phyloP scores from a whole-genome alignment of 2,113 vertebrate genomes.

The Podarcis raffonei region DNA sequence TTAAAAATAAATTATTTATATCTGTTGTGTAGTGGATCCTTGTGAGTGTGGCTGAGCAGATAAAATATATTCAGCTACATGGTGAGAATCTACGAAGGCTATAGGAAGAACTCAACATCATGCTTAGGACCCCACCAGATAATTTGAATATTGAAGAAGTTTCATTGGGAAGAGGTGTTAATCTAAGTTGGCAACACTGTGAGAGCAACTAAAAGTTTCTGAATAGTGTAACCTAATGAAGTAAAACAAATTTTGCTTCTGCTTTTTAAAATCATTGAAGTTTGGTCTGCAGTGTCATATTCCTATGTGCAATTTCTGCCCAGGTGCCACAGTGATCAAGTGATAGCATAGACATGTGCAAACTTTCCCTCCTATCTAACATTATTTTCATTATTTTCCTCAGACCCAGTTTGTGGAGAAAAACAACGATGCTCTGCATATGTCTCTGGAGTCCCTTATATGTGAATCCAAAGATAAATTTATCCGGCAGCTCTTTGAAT shows the following conservation, averaged over 20 bases:
- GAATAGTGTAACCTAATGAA: not conserved
- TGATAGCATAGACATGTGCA: not conserved
- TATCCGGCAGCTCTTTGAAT: conserved; percentile 89
- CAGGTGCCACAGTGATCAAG: not conserved
- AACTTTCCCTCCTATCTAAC: not conserved
- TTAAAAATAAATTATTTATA: not conserved
- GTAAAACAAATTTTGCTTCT: not conserved
- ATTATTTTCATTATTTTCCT: conserved; percentile 44
- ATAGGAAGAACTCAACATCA: not conserved
- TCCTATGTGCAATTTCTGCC: not conserved
- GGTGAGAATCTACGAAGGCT: not conserved
- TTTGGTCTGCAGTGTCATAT: not conserved
- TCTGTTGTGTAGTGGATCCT: not conserved
- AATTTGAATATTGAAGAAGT: not conserved
- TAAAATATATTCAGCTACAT: not conserved
- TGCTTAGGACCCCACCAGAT: not conserved
- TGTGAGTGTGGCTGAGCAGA: not conserved
- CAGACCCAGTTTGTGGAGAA: conserved; percentile 98
- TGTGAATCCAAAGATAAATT: conserved; percentile 95
- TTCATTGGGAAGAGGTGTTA: not conserved
- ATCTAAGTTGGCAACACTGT: not conserved
- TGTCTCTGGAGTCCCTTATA: conserved; percentile 94
- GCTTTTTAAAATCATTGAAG: not conserved
- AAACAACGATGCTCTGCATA: conserved; percentile 97
- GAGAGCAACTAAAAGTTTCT: not conserved